These are phyloP conservation scores for Ameiurus melas DNA, from an alignment of 2,113 vertebrate species.

Conservation along the genomic window DNA sequence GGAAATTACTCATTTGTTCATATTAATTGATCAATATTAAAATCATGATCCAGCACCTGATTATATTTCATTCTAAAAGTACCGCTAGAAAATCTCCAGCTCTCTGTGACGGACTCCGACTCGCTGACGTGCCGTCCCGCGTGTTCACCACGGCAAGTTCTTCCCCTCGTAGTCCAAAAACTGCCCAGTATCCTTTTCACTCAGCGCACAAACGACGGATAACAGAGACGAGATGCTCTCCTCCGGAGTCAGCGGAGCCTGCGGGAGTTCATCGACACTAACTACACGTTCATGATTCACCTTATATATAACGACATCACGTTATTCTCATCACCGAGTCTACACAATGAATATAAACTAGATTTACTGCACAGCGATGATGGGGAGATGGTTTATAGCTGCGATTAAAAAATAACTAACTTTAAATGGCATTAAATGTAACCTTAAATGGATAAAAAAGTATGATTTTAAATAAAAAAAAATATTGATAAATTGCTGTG, in stretches of 20 bases:
- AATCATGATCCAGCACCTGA: background rate
- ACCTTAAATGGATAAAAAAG: too few species aligned
- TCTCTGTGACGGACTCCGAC: background rate
- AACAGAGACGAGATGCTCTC: constrained; percentile 60
- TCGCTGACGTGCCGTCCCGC: background rate
- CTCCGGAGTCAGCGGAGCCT: constrained; percentile 54
- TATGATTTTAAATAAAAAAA: too few species aligned
- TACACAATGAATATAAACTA: background rate
- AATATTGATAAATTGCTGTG: too few species aligned
- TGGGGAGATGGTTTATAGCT: too few species aligned
- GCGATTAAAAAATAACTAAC: too few species aligned
- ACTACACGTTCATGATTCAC: background rate
- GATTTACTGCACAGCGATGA: background rate
- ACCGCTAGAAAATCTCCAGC: background rate
- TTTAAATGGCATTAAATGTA: too few species aligned
- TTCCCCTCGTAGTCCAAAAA: constrained; percentile 55
- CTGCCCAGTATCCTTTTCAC: constrained; percentile 58
- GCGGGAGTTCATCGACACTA: background rate
- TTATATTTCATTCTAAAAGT: background rate
- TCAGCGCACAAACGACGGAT: constrained; percentile 51
- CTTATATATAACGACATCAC: background rate
- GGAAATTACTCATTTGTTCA: too few species aligned
- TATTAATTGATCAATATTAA: background rate
- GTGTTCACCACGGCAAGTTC: constrained; percentile 56
- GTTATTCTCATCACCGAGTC: background rate